These are phyloP conservation scores for Galerucella pusilla DNA, from an alignment of 2,888 invertebrate species.

Conservation along the genomic window DNA sequence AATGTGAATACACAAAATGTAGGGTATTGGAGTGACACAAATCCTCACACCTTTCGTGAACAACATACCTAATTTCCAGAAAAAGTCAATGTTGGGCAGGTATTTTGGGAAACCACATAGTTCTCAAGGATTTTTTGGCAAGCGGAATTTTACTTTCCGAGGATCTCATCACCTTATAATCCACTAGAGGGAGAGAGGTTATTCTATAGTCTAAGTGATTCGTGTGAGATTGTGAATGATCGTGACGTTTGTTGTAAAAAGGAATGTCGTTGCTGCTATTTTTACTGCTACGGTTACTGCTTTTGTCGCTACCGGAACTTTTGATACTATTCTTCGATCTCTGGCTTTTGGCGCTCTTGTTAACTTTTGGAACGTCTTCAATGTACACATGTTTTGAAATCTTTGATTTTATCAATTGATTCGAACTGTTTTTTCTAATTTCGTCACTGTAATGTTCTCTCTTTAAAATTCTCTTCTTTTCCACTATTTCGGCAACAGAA, in stretches of 20 bases:
- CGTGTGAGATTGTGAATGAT: not conserved
- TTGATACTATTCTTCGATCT: constrained; percentile 13
- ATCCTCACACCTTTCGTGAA: no score
- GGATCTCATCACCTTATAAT: constrained; percentile 46
- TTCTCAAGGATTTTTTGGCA: constrained; percentile 22
- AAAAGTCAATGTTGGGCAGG: no score
- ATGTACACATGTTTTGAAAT: not conserved
- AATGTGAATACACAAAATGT: no score
- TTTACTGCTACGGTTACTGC: constrained; percentile 38
- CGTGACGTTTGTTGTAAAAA: not conserved
- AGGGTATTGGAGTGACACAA: no score
- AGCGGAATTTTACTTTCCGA: constrained; percentile 27
- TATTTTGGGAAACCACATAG: no score
- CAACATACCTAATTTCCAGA: no score
- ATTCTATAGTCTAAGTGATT: constrained; percentile 30
- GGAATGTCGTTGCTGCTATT: constrained; percentile 22
- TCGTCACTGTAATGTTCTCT: constrained; percentile 41
- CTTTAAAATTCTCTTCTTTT: constrained; percentile 38
- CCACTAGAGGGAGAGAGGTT: constrained; percentile 45
- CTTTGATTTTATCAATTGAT: constrained; percentile 24
- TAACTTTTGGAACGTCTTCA: constrained; percentile 12
- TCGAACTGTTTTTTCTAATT: constrained; percentile 36
- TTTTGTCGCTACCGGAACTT: constrained; percentile 34
- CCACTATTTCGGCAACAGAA: constrained; percentile 6
- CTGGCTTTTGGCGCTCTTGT: not conserved